A percentile compares a stretch with the other conserved stretches of the same genome.
These are phyloP conservation scores for Ctenodactylus gundi DNA, from an alignment of 2,113 vertebrate genomes.

Conservation along the genomic window DNA sequence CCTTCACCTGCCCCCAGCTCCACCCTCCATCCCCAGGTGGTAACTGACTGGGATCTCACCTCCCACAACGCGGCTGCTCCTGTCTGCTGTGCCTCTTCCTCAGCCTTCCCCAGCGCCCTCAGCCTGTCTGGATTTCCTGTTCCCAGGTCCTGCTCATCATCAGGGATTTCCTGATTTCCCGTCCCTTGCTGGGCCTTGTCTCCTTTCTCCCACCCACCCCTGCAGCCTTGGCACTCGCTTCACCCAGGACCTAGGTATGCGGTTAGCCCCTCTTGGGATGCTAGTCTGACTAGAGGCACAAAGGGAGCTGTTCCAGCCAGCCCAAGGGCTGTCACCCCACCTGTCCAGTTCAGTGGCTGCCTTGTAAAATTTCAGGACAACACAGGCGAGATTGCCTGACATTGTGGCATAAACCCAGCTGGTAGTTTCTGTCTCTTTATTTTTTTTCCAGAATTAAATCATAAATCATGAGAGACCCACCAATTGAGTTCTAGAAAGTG, in stretches of 20 bases:
- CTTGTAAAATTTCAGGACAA: conserved; percentile 28
- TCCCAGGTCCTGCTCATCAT: neutral
- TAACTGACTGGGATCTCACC: neutral
- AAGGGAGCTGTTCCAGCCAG: neutral
- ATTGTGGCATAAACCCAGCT: conserved; percentile 39
- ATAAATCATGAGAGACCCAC: conserved; percentile 74
- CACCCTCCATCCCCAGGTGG: neutral
- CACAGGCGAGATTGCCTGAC: neutral
- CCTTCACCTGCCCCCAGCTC: neutral
- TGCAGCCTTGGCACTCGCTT: neutral
- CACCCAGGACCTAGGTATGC: neutral
- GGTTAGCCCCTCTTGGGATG: neutral
- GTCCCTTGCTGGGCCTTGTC: neutral
- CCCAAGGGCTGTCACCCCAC: neutral
- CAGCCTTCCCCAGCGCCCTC: too few relatives aligned
- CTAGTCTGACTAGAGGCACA: neutral
- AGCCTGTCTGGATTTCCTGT: neutral
- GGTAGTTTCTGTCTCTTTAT: conserved; percentile 48
- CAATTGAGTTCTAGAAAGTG: conserved; percentile 79
- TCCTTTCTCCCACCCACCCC: neutral
- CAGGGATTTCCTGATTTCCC: neutral
- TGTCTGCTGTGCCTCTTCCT: neutral
- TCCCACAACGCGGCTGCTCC: neutral
- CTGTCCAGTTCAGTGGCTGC: neutral
- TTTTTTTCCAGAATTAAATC: conserved; percentile 70